phyloP scores from a whole-genome alignment of 2,888 invertebrate genomes.

The Ametastegia equiseti region DNA sequence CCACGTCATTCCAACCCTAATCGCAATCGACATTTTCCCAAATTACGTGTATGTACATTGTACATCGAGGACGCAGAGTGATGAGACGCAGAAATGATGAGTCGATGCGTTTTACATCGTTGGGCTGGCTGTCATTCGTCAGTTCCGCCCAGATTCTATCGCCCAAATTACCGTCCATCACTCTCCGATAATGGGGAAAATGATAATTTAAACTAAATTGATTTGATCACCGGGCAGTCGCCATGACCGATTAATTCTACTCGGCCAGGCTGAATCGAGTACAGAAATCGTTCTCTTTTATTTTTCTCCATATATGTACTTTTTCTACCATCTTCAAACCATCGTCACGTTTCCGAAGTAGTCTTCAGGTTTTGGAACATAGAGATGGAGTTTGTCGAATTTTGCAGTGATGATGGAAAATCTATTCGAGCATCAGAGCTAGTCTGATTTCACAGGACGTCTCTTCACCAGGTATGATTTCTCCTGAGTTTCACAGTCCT shows the following conservation, averaged over 20 bases:
- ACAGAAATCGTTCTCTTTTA: too few relatives aligned
- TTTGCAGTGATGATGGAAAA: too few relatives aligned
- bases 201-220: background rate
- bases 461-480: too few relatives aligned
- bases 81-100: conserved; percentile 40
- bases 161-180: background rate
- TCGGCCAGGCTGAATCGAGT: background rate
- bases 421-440: too few relatives aligned
- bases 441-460: too few relatives aligned
- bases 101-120: conserved; percentile 34
- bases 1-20: background rate
- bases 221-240: background rate
- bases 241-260: background rate
- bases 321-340: too few relatives aligned
- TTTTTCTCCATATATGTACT: too few relatives aligned
- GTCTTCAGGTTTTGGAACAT: too few relatives aligned
- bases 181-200: background rate
- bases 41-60: conserved; percentile 29
- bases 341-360: too few relatives aligned
- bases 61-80: too few relatives aligned
- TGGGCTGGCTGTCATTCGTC: background rate
- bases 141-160: background rate
- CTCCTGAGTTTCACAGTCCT: too few relatives aligned
- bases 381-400: too few relatives aligned
- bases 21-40: conserved; percentile 10